Percentiles rank a stretch among this genome's conserved stretches.
Conservation (phyloP, 2,888 invertebrate species). For the Dynastes maya region DNA sequence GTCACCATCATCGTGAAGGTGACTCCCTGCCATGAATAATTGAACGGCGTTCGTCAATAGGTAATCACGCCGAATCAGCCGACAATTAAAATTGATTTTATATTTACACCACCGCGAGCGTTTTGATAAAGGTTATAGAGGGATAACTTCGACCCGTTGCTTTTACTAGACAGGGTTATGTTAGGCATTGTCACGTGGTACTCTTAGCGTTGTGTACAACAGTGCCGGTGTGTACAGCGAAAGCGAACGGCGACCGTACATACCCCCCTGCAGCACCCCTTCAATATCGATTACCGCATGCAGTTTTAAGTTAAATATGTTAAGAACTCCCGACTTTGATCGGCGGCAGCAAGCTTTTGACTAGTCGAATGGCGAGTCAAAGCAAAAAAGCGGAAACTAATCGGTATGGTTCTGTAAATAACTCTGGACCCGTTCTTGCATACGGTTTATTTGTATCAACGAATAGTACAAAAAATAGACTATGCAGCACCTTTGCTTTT, state of each 20-base stretch:
- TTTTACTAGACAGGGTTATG: slow-evolving; percentile 26
- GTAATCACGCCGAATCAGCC: slow-evolving; percentile 17
- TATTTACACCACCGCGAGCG: slow-evolving; percentile 51
- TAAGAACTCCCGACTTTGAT: slow-evolving; percentile 19
- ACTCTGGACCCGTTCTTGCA: too few relatives aligned
- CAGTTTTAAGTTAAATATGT: slow-evolving; percentile 44
- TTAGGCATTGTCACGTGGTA: slow-evolving; percentile 41
- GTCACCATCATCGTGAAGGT: background rate
- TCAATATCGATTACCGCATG: slow-evolving; percentile 52
- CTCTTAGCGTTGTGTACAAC: slow-evolving; percentile 23
- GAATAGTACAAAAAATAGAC: too few relatives aligned
- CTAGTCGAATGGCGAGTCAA: background rate
- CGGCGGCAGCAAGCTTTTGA: background rate
- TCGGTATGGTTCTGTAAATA: too few relatives aligned
- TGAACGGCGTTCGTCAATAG: slow-evolving; percentile 25
- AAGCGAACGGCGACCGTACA: background rate
- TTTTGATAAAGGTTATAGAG: slow-evolving; percentile 56
- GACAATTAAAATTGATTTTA: slow-evolving; percentile 58
- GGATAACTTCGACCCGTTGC: slow-evolving; percentile 9
- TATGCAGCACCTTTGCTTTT: too few relatives aligned
- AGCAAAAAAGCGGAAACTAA: background rate
- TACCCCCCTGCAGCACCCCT: slow-evolving; percentile 35
- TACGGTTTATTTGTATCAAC: too few relatives aligned
- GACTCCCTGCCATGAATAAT: slow-evolving; percentile 33
- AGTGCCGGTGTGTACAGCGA: background rate